Evolutionary conservation across 2,888 invertebrate species (phyloP), one percentile per base, ranked within the genome.

Genomic region (Trissoscelio sp.): DNA sequence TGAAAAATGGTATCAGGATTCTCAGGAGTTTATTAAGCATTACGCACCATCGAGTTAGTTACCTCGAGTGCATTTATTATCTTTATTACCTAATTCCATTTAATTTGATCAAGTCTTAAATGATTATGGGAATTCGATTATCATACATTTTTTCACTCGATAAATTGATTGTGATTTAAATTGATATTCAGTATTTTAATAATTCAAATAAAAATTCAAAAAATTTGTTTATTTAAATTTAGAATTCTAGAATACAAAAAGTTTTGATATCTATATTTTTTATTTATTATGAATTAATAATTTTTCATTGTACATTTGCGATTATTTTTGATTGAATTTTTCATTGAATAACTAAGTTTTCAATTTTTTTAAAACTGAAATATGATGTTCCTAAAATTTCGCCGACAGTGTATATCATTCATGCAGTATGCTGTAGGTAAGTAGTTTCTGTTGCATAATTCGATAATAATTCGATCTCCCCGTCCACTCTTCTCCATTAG

Each of bases 391-490:
- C 22, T 14, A 42, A 31, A 57, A 31, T 18, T 48, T 60, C 44
- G 5, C 22, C 6, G 22, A 37, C 48, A 39, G 14, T 58, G 51
- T n/a, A 69, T 69, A 44, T 73, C 72, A 77, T 58, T 70, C 66
- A 72, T 51, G 16, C 51, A 48, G 51, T 24, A 55, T 75, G 37
- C 51, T 58, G 37, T 34, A 66, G 60, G 67, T 62, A 62, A 78
- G 72, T 79, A 74, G 64, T 70, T 55, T 69, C 39, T 70, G 62
- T 74, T 44, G 70, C 74, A 82, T 82, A 82, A 82, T 82, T 78
- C 28, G 74, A 81, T 78, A 67, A 81, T 81, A 78, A 81, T 73
- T 82, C 66, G 82, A 79, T 74, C 53, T 60, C 62, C 66, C 69
- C 48, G 66, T 34, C 70, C 60, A 79, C 75, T 79, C 39, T 79